Percentiles rank a stretch among this genome's conserved stretches.
Evolutionary conservation across 2,888 invertebrate genomes (phyloP).

Genomic region (Cremastinae sp.): DNA sequence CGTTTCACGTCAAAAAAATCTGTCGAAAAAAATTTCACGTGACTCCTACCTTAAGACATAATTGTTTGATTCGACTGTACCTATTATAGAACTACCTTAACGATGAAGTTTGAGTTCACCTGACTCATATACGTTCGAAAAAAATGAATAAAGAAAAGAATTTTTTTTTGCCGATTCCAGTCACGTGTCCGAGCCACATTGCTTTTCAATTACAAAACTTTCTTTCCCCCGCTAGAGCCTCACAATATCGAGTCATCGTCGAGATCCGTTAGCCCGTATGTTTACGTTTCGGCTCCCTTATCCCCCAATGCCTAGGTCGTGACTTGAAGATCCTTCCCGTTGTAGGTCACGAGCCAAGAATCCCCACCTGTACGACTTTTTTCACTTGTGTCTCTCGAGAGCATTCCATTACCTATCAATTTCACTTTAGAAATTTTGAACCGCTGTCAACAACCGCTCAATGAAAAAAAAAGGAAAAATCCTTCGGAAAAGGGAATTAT

Average conservation of each 20-base stretch:
- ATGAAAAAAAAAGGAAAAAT: background rate
- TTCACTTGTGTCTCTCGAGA: background rate
- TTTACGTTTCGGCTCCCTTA: background rate
- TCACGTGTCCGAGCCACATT: constrained; percentile 39
- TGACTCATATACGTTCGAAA: too few species aligned
- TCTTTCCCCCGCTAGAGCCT: constrained; percentile 60
- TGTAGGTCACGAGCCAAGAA: constrained; percentile 62
- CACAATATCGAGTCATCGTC: constrained; percentile 35
- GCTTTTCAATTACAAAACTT: constrained; percentile 54
- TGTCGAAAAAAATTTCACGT: too few species aligned
- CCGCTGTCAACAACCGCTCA: background rate
- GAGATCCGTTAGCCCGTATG: constrained; percentile 39
- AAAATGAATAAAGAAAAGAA: background rate
- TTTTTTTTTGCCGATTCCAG: constrained; percentile 24
- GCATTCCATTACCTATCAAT: constrained; percentile 11
- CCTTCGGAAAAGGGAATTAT: too few species aligned
- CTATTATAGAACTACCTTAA: too few species aligned
- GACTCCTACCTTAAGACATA: too few species aligned
- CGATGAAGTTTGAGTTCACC: too few species aligned
- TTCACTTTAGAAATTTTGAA: constrained; percentile 2
- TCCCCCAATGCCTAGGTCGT: constrained; percentile 72
- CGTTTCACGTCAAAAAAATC: too few species aligned
- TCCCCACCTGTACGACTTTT: background rate
- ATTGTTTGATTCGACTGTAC: too few species aligned
- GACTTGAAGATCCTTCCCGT: constrained; percentile 57